Conservation (phyloP, 1,140 invertebrate species). For the Drosophila ambigua region DNA sequence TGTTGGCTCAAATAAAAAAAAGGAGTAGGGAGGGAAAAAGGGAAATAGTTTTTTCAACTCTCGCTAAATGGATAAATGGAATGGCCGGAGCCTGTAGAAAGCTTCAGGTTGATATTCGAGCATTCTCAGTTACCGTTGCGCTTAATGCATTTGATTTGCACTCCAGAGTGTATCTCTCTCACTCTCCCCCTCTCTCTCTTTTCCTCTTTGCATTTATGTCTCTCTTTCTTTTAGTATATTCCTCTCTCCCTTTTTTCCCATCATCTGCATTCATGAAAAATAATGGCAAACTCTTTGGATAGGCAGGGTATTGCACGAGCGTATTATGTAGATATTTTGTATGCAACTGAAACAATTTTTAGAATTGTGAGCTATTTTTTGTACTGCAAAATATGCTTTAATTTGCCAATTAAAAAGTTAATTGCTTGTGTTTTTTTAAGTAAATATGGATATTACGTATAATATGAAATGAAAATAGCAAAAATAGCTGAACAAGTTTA, state of each 20-base stretch:
- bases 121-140: constrained; percentile 74
- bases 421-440: too few species aligned
- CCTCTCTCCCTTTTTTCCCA: constrained; percentile 2
- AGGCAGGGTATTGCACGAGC: neutral
- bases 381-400: too few species aligned
- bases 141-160: constrained; percentile 78
- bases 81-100: constrained; percentile 21
- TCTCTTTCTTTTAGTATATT: neutral
- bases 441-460: too few species aligned
- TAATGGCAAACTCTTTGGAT: neutral
- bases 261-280: constrained; percentile 14
- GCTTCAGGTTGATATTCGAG: constrained; percentile 45
- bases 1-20: constrained; percentile 26
- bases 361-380: too few species aligned
- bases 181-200: neutral
- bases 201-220: neutral
- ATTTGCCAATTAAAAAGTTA: too few species aligned
- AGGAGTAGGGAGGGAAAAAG: neutral
- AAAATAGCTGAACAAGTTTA: too few species aligned
- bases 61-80: constrained; percentile 67
- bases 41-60: constrained; percentile 38
- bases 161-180: constrained; percentile 31
- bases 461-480: too few species aligned
- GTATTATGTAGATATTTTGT: neutral
- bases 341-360: neutral